Evolutionary conservation across 2,113 vertebrate species (phyloP), one percentile per base, ranked within the genome.

Genomic region (Oplegnathus fasciatus): DNA sequence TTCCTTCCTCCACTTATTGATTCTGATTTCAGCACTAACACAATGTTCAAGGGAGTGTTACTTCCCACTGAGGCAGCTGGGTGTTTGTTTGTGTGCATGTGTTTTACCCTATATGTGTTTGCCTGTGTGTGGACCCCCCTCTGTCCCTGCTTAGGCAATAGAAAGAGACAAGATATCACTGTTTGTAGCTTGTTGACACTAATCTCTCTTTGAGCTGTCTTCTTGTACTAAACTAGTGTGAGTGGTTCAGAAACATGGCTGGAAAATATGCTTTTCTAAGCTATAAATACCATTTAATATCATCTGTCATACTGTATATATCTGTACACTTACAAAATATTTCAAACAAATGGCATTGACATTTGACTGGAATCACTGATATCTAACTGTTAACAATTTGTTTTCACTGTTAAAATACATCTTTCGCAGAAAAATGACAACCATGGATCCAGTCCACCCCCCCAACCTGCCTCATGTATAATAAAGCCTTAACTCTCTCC

Each of bases 1-100:
- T 90, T 88, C 69, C 85, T 78, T 91, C 85, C 86, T 84, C 70
- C 61, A 46, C 32, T 72, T 86, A 91, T 88, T 88, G 91, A 94
- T 89, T 93, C 72, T 61, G 69, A 85, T 91, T 84, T 78, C 14
- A 54, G 60, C 74, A 46, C 74, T 62, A 50, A 74, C 86, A 72
- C 76, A 55, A 18, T 84, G 78, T 75, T 75, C 22, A 57, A 66
- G 67, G 54, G 69, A 80, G 79, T 60, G 64, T 57, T 84, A 55
- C 77, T 81, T 92, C 89, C 76, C 28, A 44, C 80, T 86, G 80
- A 40, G 65, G 40, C 80, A 76, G 55, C 70, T 69, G 80, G 61
- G 13, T 61, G 79, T 83, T 61, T 91, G 85, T 87, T 85, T 77
- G 80, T 83, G 62, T 80, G 58, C 82, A 57, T 80, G 75, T 66